A percentile compares a stretch with the other conserved stretches of the same genome.
These are phyloP conservation scores for Cossypha caffra DNA, from an alignment of 2,797 vertebrate species.

Conservation along the genomic window DNA sequence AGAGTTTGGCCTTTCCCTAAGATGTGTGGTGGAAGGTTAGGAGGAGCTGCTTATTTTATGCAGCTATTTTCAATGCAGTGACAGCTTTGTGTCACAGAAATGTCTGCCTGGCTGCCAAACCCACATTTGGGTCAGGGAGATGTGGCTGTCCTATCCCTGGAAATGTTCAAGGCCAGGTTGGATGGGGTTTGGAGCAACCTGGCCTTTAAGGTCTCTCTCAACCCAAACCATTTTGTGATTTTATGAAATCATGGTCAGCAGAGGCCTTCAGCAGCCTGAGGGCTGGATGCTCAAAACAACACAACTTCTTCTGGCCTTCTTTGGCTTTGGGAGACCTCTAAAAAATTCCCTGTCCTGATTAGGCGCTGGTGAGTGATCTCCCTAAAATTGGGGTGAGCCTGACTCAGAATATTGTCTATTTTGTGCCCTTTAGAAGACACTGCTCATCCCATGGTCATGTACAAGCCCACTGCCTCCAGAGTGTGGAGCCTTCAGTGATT, in stretches of 20 bases:
- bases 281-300: not conserved
- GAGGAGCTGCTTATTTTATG: not conserved
- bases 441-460: not conserved
- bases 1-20: not conserved
- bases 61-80: not conserved
- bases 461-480: not conserved
- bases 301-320: not conserved
- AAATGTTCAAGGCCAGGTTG: not conserved
- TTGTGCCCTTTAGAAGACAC: not conserved
- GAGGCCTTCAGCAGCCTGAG: not conserved
- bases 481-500: not conserved
- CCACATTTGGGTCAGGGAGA: not conserved
- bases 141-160: not conserved
- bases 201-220: not conserved
- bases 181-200: not conserved
- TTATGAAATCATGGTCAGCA: fast-evolving
- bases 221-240: not conserved
- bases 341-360: not conserved
- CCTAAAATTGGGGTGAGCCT: fast-evolving
- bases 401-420: not conserved
- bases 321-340: not conserved
- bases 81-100: not conserved
- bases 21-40: not conserved
- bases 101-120: not conserved
- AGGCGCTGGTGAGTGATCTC: not conserved